phyloP scores from a whole-genome alignment of 2,113 vertebrate genomes.

The Pampusana beccarii region DNA sequence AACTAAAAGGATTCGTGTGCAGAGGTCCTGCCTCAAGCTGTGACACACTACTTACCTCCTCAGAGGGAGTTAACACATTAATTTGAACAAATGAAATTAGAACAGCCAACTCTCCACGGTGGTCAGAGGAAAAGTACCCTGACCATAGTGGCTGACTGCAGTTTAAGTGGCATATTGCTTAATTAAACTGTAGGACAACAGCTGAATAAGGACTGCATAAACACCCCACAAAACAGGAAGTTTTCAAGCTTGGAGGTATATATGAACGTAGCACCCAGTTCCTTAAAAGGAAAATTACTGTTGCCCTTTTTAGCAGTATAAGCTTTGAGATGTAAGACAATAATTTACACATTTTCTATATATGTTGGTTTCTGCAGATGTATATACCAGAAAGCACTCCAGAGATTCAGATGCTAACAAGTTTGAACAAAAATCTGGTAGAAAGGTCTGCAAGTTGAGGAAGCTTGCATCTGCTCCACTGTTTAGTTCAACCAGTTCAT shows the following conservation, averaged over 20 bases:
- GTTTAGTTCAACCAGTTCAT: conserved; percentile 44
- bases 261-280: neutral
- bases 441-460: conserved; percentile 22
- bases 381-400: conserved; percentile 42
- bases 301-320: conserved; percentile 13
- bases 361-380: conserved; percentile 39
- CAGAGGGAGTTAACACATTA: conserved; percentile 68
- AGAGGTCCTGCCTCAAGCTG: conserved; percentile 51
- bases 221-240: conserved; percentile 25
- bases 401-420: conserved; percentile 54
- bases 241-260: neutral
- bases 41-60: conserved; percentile 53
- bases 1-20: conserved; percentile 35
- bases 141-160: conserved; percentile 32
- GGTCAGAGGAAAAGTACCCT: conserved; percentile 55
- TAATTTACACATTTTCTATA: conserved; percentile 26
- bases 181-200: conserved; percentile 40
- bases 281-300: neutral
- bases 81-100: conserved; percentile 70
- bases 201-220: conserved; percentile 54
- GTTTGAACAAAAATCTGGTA: conserved; percentile 45
- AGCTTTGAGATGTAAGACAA: conserved; percentile 34
- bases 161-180: conserved; percentile 26
- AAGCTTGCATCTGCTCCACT: conserved; percentile 46
- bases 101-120: conserved; percentile 45